phyloP scores from a whole-genome alignment of 30 jellyfish, hydroid and myxozoan species.

The Turritopsis rubra region DNA sequence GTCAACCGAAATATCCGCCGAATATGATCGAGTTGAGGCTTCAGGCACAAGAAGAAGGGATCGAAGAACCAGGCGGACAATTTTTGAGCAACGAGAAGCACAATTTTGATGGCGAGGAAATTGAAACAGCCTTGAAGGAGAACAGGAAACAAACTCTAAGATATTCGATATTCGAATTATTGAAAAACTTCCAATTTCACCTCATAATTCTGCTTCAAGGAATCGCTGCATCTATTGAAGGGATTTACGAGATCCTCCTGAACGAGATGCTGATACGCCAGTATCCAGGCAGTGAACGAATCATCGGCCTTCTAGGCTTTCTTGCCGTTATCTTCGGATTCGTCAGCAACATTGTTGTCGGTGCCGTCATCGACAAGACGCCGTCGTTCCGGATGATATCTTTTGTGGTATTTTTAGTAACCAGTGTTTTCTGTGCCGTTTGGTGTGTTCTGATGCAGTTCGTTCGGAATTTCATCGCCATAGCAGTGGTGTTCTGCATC shows the following conservation, averaged over 20 bases:
- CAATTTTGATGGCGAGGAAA: neutral
- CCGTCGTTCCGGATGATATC: constrained; percentile 47
- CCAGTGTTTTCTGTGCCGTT: constrained; percentile 27
- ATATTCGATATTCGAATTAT: constrained; percentile 16
- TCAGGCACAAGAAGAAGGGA: neutral
- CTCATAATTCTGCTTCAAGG: constrained; percentile 34
- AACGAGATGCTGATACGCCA: constrained; percentile 55
- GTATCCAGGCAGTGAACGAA: constrained; percentile 71
- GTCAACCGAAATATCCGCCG: constrained; percentile 70
- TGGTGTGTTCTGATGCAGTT: constrained; percentile 35
- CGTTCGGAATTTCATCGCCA: constrained; percentile 21
- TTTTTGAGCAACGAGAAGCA: neutral
- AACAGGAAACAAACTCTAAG: neutral
- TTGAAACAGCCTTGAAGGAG: neutral
- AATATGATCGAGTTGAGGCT: constrained; percentile 21
- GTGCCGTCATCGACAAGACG: constrained; percentile 53
- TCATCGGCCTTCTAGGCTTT: constrained; percentile 62
- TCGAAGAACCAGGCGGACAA: neutral
- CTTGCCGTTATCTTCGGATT: constrained; percentile 47
- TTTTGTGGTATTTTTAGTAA: constrained; percentile 30
- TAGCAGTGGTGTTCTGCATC: constrained; percentile 11
- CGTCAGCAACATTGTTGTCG: constrained; percentile 48
- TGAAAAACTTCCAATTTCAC: constrained; percentile 25
- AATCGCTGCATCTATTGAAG: constrained; percentile 49
- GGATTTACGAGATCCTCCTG: constrained; percentile 45